Base-by-base conservation (phyloP, 35 echinoderm and acorn worm species). In the Acanthaster planci region DNA sequence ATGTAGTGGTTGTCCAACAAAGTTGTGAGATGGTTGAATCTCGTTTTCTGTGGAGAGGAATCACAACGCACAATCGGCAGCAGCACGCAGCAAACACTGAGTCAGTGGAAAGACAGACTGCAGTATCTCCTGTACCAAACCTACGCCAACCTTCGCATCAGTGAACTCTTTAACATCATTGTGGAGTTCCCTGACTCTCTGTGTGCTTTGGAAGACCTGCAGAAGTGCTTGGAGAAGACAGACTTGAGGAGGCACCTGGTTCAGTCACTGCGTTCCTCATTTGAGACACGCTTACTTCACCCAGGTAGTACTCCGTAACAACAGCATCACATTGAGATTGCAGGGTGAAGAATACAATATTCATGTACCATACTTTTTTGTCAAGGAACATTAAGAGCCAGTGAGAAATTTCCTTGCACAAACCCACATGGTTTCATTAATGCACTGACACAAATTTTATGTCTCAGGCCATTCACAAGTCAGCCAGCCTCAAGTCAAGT, bases 141-240 rank as follows among this genome's bases (percentile, higher is more conserved):
- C 30, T 94, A 91, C 12, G 91, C 96, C 44, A 90, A 94, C 47
- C 76, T 99, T 39, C 76, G 96, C 18, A 94, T 89, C 15, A 19
- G 90, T 22, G 96, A 99, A 83, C 81, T 99, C 7, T 99, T 97
- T 37, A 99, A 99, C 89, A 94, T 99, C 77, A 99, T 99, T n/a
- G 96, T 99, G 16, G 96, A 94, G 55, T 99, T 91, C 60, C 96
- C 96, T 19, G 96, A 99, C 31, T 94, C 92, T 7, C 57, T 94
- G 58, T 78, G 53, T 38, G 96, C 96, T 31, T 76, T 99, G 37
- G 86, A 99, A 40, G 96, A 99, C 55, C 82, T 94, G 10, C 93
- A 99, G 67, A 86, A 78, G 29, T 93, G 95, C 67, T 76, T 99
- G 17, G 89, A 90, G 76, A 99, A 99, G 83, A 99, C 92, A 8